Evolutionary conservation across 2,113 vertebrate species (phyloP).

Genomic region (Lates calcarifer): DNA sequence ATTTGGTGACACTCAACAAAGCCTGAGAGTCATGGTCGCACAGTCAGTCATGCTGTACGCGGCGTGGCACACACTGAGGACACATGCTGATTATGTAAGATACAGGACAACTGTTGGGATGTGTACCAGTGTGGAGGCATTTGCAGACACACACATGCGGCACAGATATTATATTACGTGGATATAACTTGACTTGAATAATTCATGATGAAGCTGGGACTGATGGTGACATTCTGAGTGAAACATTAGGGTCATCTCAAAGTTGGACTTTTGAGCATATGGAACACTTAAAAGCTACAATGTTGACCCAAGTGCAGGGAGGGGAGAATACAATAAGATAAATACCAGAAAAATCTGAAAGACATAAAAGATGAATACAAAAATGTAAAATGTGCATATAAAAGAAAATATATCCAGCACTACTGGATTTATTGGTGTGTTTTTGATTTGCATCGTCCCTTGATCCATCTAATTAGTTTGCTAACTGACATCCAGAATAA

Average conservation of each 20-base stretch:
- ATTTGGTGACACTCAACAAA: constrained; percentile 43
- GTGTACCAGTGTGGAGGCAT: background rate
- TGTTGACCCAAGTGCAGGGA: too few relatives aligned
- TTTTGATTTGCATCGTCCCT: background rate
- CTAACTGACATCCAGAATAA: background rate
- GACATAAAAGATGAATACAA: too few relatives aligned
- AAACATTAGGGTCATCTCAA: background rate
- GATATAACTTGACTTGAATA: background rate
- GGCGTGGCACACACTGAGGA: constrained; percentile 16
- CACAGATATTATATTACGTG: constrained; percentile 6
- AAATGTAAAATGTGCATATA: too few relatives aligned
- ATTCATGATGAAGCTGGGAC: background rate
- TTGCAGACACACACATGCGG: constrained; percentile 7
- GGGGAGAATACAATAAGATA: too few relatives aligned
- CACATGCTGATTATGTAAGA: constrained; percentile 48
- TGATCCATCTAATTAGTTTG: background rate
- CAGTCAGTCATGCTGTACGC: background rate
- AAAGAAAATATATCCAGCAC: too few relatives aligned
- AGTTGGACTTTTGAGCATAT: background rate
- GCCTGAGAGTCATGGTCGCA: constrained; percentile 25
- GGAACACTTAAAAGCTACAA: background rate
- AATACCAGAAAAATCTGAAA: too few relatives aligned
- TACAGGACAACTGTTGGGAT: constrained; percentile 38
- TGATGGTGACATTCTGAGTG: background rate
- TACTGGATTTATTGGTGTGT: background rate